These are phyloP conservation scores for Drosophila rhopaloa DNA, from an alignment of 1,140 invertebrate genomes.

Conservation along the genomic window DNA sequence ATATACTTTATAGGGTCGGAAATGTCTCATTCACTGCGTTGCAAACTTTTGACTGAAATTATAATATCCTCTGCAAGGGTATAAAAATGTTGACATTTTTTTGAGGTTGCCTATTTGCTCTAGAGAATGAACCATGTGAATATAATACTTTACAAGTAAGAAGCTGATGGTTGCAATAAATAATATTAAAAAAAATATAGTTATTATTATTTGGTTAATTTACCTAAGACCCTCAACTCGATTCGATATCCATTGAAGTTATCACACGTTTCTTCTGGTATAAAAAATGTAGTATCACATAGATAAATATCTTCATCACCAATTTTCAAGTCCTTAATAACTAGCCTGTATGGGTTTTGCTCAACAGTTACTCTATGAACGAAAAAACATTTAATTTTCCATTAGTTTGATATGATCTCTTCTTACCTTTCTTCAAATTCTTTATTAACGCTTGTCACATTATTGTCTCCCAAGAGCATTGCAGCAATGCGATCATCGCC, in stretches of 20 bases:
- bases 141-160: no score
- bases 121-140: no score
- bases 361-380: slow-evolving; percentile 75
- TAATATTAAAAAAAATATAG: background rate
- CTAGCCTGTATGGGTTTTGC: slow-evolving; percentile 79
- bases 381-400: background rate
- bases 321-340: slow-evolving; percentile 83
- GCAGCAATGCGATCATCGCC: slow-evolving; percentile 92
- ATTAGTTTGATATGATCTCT: no score
- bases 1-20: no score
- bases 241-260: slow-evolving; percentile 83
- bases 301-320: slow-evolving; percentile 83
- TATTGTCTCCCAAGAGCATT: slow-evolving; percentile 90
- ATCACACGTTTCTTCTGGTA: slow-evolving; percentile 84
- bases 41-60: no score
- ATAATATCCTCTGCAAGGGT: no score
- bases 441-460: slow-evolving; percentile 87
- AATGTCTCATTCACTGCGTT: no score
- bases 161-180: background rate
- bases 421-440: slow-evolving; percentile 90
- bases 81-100: no score
- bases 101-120: no score
- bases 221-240: slow-evolving; percentile 83
- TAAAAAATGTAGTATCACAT: slow-evolving; percentile 85
- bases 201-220: slow-evolving; percentile 15